These are phyloP conservation scores for Chydorus sphaericus DNA, from an alignment of 2,888 invertebrate genomes.

Conservation along the genomic window DNA sequence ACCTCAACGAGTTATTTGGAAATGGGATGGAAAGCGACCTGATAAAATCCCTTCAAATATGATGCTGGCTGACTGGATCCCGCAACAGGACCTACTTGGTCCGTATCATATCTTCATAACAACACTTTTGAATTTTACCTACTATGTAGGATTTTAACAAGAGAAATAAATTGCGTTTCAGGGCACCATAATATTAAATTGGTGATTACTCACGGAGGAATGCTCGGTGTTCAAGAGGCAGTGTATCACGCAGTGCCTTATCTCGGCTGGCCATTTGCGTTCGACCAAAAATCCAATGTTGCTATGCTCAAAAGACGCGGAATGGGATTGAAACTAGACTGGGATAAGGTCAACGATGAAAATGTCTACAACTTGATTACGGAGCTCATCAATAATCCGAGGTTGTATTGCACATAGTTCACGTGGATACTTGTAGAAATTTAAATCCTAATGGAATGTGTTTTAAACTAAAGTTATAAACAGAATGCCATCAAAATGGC, in stretches of 20 bases:
- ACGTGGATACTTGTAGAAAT: too few species aligned
- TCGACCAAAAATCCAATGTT: constrained; percentile 6
- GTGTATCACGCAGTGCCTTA: background rate
- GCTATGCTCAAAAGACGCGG: background rate
- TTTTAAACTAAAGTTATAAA: background rate
- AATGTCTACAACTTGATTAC: background rate
- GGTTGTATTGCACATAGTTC: background rate
- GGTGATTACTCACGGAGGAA: background rate
- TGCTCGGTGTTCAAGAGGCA: background rate
- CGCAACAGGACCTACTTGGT: constrained; percentile 31
- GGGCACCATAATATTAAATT: background rate
- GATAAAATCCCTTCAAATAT: background rate
- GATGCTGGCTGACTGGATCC: constrained; percentile 23
- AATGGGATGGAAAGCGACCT: background rate
- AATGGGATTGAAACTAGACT: background rate
- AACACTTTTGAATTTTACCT: too few species aligned
- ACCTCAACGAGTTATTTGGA: background rate
- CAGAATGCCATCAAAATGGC: background rate
- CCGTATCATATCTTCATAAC: background rate
- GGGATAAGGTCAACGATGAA: background rate
- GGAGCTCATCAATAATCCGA: background rate
- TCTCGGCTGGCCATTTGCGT: background rate
- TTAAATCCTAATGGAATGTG: too few species aligned
- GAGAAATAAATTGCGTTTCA: too few species aligned
- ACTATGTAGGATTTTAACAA: too few species aligned